Evolutionary conservation across 2,113 vertebrate species (phyloP).

Genomic region (Cyanoramphus novaezelandiae): DNA sequence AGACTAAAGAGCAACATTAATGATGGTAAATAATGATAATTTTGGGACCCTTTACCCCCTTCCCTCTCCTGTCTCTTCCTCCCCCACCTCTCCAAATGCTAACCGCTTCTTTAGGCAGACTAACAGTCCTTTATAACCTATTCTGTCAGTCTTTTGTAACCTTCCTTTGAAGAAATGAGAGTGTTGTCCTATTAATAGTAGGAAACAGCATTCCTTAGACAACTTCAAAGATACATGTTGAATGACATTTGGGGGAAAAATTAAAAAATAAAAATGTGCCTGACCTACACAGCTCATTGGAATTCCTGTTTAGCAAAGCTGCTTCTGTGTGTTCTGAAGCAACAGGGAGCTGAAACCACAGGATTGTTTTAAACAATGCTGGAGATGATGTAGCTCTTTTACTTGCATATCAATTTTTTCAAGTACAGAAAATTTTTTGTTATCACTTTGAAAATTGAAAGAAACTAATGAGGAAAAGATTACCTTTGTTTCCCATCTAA

Average conservation of each 20-base stretch:
- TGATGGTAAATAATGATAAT: not conserved
- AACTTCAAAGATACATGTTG: not conserved
- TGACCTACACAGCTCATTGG: not conserved
- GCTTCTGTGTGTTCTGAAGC: not conserved
- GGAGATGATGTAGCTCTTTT: not conserved
- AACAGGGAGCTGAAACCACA: not conserved
- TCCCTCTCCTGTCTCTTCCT: not conserved
- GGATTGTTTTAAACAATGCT: not conserved
- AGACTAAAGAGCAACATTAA: not conserved
- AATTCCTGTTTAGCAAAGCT: not conserved
- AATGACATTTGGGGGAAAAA: not conserved
- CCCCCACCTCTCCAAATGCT: not conserved
- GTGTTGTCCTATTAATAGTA: not conserved
- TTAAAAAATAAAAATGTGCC: not conserved
- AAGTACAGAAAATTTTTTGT: not conserved
- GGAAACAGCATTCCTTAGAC: not conserved
- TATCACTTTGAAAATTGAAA: not conserved
- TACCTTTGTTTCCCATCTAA: not conserved
- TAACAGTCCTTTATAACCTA: not conserved
- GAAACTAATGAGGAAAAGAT: not conserved
- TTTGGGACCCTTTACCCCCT: fast-evolving
- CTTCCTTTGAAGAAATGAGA: not conserved
- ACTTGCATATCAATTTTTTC: not conserved
- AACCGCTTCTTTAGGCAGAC: not conserved
- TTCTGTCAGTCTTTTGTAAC: not conserved